phyloP scores from a whole-genome alignment of 1,140 invertebrate genomes.

The Apis florea region DNA sequence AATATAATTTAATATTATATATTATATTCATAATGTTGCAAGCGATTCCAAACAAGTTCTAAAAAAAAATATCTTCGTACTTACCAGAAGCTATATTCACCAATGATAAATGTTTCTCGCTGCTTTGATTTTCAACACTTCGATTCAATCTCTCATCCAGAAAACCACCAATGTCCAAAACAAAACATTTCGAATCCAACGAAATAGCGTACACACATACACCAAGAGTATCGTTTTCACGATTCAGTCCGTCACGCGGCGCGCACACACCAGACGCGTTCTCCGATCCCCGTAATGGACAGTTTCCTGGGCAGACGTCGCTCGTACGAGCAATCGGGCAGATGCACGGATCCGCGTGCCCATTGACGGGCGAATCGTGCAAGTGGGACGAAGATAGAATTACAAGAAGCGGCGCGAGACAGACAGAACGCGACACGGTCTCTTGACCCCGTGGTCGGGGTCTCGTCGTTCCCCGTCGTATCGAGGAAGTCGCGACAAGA shows the following conservation, averaged over 20 bases:
- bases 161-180: background rate
- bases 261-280: conserved; percentile 49
- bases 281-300: conserved; percentile 69
- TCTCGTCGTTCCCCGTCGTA: background rate
- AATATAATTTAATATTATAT: too few species aligned
- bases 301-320: conserved; percentile 74
- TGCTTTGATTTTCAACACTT: too few species aligned
- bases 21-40: too few species aligned
- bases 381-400: background rate
- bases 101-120: too few species aligned
- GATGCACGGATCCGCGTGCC: conserved; percentile 53
- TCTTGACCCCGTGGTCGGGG: conserved; percentile 57
- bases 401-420: conserved; percentile 8
- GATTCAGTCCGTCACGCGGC: conserved; percentile 36
- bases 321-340: conserved; percentile 55
- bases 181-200: background rate
- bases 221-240: conserved; percentile 4
- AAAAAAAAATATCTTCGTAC: too few species aligned
- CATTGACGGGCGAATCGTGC: background rate
- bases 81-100: too few species aligned
- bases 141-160: too few species aligned
- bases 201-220: background rate
- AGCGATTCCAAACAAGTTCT: too few species aligned
- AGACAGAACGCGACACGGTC: conserved; percentile 20
- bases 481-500: background rate